phyloP scores from a whole-genome alignment of 2,797 vertebrate genomes.

The Pelobates cultripes region DNA sequence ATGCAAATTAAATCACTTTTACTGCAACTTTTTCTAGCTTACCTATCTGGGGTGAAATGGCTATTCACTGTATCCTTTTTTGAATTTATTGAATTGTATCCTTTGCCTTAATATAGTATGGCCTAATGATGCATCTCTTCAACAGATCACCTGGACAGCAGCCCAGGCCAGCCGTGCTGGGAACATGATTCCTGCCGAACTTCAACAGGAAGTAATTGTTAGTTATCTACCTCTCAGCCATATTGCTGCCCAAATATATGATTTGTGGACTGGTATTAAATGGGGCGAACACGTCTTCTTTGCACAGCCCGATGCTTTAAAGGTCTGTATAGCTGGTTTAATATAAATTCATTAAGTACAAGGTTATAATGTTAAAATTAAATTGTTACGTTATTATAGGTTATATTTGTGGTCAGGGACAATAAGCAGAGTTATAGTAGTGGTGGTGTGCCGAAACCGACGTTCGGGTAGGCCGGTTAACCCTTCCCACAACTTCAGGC shows the following conservation, averaged over 20 bases:
- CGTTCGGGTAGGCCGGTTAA: no score
- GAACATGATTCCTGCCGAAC: slow-evolving; percentile 79
- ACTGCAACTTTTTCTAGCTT: no score
- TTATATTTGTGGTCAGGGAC: no score
- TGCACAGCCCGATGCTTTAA: slow-evolving; percentile 85
- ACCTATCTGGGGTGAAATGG: no score
- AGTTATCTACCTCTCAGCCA: slow-evolving; percentile 90
- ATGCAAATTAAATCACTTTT: no score
- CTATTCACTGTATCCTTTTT: no score
- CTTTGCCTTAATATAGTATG: not conserved
- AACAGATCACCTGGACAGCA: slow-evolving; percentile 87
- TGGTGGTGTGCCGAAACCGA: no score
- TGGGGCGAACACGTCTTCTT: slow-evolving; percentile 87
- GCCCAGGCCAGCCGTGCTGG: slow-evolving; percentile 76
- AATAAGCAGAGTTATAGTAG: no score
- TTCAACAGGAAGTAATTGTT: slow-evolving; percentile 82
- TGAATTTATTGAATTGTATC: no score
- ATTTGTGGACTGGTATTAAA: slow-evolving; percentile 85
- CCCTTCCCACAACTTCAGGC: no score
- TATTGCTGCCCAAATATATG: slow-evolving; percentile 86
- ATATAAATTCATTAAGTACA: not conserved
- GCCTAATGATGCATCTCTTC: slow-evolving; percentile 1
- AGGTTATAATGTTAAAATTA: no score
- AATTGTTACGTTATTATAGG: no score
- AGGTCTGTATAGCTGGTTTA: slow-evolving; percentile 69